Percentiles rank a stretch among this genome's conserved stretches.
Conservation (phyloP, 2,113 vertebrate genomes). For the Malurus alboscapulatus region DNA sequence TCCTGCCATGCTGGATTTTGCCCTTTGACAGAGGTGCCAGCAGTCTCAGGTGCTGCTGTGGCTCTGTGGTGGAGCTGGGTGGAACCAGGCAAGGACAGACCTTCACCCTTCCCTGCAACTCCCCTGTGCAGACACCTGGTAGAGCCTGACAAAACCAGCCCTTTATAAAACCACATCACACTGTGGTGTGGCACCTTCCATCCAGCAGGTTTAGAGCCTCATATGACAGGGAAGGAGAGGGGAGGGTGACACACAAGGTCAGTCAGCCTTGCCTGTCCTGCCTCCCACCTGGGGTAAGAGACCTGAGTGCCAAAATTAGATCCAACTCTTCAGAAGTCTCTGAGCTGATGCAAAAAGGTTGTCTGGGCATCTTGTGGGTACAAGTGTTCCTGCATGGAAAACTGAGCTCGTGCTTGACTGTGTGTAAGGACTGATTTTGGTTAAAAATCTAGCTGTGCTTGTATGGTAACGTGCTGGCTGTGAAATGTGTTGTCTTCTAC, state of each 20-base stretch:
- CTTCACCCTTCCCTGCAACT: neutral
- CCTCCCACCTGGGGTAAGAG: neutral
- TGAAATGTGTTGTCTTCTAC: neutral
- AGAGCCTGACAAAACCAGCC: neutral
- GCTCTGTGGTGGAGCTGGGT: neutral
- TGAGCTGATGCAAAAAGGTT: neutral
- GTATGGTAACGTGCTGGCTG: neutral
- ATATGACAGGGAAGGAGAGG: neutral
- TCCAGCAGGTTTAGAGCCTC: rapidly evolving
- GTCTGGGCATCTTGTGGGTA: neutral
- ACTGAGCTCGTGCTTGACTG: neutral
- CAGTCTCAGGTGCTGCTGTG: neutral
- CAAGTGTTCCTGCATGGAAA: neutral
- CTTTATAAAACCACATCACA: neutral
- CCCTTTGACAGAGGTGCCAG: neutral
- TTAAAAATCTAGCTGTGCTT: neutral
- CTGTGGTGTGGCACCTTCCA: neutral
- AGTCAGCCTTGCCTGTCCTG: neutral
- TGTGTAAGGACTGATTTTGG: neutral
- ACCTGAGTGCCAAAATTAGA: neutral
- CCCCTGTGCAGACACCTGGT: neutral
- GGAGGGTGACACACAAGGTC: neutral
- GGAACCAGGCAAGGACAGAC: neutral
- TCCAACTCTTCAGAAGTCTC: neutral
- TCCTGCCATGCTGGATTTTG: rapidly evolving